phyloP scores from a whole-genome alignment of 2,888 invertebrate genomes.

The Capitulum mitella region DNA sequence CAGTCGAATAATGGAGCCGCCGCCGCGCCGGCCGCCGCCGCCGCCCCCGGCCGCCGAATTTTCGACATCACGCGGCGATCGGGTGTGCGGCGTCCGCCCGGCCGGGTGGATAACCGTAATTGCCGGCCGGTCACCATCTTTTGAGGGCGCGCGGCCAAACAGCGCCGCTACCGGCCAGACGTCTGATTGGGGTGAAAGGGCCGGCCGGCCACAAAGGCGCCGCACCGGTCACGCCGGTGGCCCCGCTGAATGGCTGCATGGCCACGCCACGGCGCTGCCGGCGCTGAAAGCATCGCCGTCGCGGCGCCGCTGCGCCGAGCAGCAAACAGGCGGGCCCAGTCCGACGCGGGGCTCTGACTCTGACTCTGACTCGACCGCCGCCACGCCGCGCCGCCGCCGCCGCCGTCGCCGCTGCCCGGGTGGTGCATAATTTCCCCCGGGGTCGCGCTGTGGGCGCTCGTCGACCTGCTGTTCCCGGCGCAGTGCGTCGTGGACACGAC shows the following conservation, averaged over 20 bases:
- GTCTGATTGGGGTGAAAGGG: slow-evolving; percentile 22
- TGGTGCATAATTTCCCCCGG: too few species aligned
- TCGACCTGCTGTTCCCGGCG: too few species aligned
- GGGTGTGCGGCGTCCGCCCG: neutral
- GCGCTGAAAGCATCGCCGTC: neutral
- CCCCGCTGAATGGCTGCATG: neutral
- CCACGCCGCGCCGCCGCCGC: too few species aligned
- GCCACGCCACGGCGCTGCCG: neutral
- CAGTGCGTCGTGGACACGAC: too few species aligned
- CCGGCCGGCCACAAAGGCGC: neutral
- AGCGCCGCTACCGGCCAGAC: neutral
- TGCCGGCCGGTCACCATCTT: slow-evolving; percentile 11
- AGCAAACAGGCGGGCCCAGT: too few species aligned
- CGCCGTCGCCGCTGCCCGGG: too few species aligned
- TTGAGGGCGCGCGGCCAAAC: neutral
- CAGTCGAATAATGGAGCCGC: slow-evolving; percentile 19
- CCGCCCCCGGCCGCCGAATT: neutral
- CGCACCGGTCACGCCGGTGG: neutral
- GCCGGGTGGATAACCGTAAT: neutral
- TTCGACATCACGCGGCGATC: slow-evolving; percentile 1
- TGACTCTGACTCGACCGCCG: too few species aligned
- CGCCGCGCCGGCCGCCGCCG: neutral
- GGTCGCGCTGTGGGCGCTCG: too few species aligned
- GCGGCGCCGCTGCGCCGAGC: too few species aligned
- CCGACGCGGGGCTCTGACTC: too few species aligned